Base-by-base conservation (phyloP, 2,888 invertebrate species). In the Drosophila percnosoma region DNA sequence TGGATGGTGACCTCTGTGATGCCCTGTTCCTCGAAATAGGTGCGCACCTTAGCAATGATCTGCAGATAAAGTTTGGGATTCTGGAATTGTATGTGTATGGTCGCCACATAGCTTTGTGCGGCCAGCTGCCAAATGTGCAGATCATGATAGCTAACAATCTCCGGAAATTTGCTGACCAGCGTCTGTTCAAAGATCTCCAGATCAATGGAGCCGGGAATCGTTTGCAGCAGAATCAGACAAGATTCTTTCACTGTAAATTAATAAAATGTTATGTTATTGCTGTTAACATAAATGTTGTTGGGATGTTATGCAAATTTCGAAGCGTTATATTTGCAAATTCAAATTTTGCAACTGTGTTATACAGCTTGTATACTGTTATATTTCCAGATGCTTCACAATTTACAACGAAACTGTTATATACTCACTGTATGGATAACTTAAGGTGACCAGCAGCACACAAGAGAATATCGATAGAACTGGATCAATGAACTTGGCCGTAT, bases 91-190 rank as follows among this genome's bases (percentile, higher is more conserved):
- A 98, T 95, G 90, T 98, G 98, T 4, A 96, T 97, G 0, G 98
- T 98, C 29, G 97, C 97, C 57, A 98, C 96, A 42, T 96, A 95
- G 92, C 96, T 95, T 82, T 95, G 95, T 0, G 96, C 95, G 6
- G 97, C 96, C 73, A 98, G 93, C 83, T 97, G 97, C 98, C 98
- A 98, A 29, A 98, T 96, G 90, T 98, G 98, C 49, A 98, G 94
- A 93, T 98, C 98, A 90, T 98, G 98, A 27, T 98, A 96, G 87
- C 95, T 96, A 0, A 95, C 93, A 65, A 97, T 95, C 71, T 95
- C 95, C 0, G 96, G 96, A 91, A 96, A 96, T 74, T 95, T 94
- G 64, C 94, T 92, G 0, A 95, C 91, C 48, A 97, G 91, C 75
- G 96, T 95, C 40, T 94, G 93, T 78, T 95, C 95, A 73, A 97